phyloP scores from a whole-genome alignment of 1,140 invertebrate genomes.

The Lepidurus packardi region DNA sequence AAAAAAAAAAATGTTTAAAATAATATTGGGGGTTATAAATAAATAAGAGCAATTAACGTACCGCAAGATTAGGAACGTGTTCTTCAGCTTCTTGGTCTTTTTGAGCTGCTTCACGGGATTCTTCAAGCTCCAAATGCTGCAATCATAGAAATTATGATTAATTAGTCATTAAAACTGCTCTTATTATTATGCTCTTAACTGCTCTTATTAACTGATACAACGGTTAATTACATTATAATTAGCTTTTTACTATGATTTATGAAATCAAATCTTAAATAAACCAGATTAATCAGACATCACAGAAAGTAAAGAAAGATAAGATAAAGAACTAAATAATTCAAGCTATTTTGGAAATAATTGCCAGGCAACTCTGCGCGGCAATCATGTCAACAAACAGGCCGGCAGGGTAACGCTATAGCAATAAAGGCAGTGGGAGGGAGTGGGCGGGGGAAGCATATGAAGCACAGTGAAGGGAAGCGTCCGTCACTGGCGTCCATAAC shows the following conservation, averaged over 20 bases:
- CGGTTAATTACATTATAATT: background rate
- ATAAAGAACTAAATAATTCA: background rate
- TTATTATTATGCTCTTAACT: background rate
- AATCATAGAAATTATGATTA: constrained; percentile 31
- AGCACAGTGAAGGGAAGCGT: constrained; percentile 26
- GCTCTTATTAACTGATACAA: background rate
- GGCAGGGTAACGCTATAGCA: background rate
- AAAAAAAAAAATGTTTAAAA: constrained; percentile 28
- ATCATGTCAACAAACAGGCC: constrained; percentile 4
- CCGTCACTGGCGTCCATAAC: background rate
- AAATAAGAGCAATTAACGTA: constrained; percentile 25
- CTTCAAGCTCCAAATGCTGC: constrained; percentile 36
- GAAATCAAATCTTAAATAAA: too few relatives aligned
- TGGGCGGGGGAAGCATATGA: background rate
- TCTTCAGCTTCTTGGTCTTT: constrained; percentile 35
- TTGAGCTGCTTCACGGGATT: constrained; percentile 33
- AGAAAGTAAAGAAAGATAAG: background rate
- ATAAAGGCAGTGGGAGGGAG: background rate
- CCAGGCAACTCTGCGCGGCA: background rate
- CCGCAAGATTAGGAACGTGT: constrained; percentile 36
- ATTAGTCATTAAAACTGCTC: background rate
- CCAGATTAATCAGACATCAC: too few relatives aligned
- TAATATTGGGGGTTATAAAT: background rate
- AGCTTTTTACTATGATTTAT: background rate
- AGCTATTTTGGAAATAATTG: background rate